A percentile compares a stretch with the other conserved stretches of the same genome.
Evolutionary conservation across 1,140 invertebrate species (phyloP).

Genomic region (Amyelois transitella): DNA sequence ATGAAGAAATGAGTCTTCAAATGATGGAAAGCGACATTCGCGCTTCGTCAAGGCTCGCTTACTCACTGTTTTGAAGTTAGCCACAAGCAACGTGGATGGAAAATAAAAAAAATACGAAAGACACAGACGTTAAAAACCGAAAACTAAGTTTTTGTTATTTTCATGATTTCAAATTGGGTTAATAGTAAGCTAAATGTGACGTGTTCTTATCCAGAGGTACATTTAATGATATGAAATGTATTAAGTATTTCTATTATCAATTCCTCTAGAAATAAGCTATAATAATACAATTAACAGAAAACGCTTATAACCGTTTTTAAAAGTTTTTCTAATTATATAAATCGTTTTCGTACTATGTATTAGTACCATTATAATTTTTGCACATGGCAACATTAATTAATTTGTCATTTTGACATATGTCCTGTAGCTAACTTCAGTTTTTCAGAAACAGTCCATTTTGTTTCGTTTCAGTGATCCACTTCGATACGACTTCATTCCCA

Average conservation of each 20-base stretch:
- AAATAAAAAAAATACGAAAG: constrained; percentile 29
- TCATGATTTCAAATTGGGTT: too few relatives aligned
- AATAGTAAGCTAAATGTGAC: too few relatives aligned
- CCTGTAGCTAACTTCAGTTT: constrained; percentile 35
- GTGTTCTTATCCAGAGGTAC: too few relatives aligned
- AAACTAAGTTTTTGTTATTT: too few relatives aligned
- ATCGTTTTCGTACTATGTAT: too few relatives aligned
- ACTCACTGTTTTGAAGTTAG: constrained; percentile 71
- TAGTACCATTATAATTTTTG: background rate
- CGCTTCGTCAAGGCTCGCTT: constrained; percentile 66
- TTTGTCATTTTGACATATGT: constrained; percentile 13
- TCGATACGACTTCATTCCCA: constrained; percentile 19
- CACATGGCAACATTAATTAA: constrained; percentile 1
- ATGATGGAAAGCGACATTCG: constrained; percentile 65
- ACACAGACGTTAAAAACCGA: too few relatives aligned
- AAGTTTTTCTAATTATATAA: too few relatives aligned
- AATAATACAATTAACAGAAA: too few relatives aligned
- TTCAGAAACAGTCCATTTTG: constrained; percentile 36
- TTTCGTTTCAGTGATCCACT: constrained; percentile 20
- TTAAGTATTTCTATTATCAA: too few relatives aligned
- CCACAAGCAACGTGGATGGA: constrained; percentile 37
- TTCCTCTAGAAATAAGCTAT: too few relatives aligned
- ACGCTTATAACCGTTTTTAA: too few relatives aligned
- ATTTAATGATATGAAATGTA: too few relatives aligned
- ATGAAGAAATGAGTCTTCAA: constrained; percentile 66